Conservation (phyloP, 2,888 invertebrate species). For the Coremacera marginata region DNA sequence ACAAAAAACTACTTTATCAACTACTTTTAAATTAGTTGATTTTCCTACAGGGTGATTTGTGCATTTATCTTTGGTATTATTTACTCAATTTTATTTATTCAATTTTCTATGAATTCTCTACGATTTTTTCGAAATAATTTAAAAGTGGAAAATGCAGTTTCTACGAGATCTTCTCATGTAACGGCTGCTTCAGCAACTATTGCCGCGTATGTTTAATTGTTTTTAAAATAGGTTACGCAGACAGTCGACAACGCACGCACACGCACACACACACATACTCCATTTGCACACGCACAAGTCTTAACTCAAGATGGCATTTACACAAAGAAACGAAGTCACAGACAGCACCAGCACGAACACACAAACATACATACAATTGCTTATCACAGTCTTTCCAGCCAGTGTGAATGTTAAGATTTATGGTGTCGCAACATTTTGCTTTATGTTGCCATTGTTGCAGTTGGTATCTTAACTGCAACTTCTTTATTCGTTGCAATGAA, state of each 20-base stretch:
- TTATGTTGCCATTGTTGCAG: conserved; percentile 27
- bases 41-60: too few species aligned
- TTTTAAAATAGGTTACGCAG: conserved; percentile 28
- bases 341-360: not conserved
- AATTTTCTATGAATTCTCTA: too few species aligned
- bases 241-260: not conserved
- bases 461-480: conserved; percentile 7
- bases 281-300: not conserved
- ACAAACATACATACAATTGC: conserved; percentile 11
- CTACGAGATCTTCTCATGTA: not conserved
- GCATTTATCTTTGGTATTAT: too few species aligned
- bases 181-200: not conserved
- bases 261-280: not conserved
- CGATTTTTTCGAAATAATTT: not conserved
- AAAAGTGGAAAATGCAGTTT: not conserved
- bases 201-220: conserved; percentile 14
- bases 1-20: too few species aligned
- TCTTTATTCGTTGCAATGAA: not conserved
- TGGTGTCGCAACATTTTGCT: conserved; percentile 33
- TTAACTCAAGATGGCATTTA: not conserved
- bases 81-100: too few species aligned
- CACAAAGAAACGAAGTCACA: not conserved
- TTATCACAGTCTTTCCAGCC: conserved; percentile 35
- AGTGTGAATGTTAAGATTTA: conserved; percentile 31
- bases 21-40: too few species aligned